Evolutionary conservation across 2,113 vertebrate genomes (phyloP), one percentile per base, ranked within the genome.

Genomic region (Rhadina sibilatrix): DNA sequence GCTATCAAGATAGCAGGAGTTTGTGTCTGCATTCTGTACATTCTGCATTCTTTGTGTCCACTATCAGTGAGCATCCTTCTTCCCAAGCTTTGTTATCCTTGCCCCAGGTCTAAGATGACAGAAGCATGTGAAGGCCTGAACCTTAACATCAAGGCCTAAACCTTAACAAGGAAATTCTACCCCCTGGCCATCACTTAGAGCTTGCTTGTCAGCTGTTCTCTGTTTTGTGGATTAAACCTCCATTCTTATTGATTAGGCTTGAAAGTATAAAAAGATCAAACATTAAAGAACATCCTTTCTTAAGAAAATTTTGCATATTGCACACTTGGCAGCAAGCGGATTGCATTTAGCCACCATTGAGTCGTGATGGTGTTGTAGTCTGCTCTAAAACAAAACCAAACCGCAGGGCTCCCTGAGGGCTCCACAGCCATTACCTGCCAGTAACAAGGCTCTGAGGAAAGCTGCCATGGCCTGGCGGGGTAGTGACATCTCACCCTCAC

Each of bases 401-500:
- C 11, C 0, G 0, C 5, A 1, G 16, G 37, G 22, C 44, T 6
- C 22, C n/a, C 12, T 35, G 24, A 10, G 47, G 40, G 12, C 52
- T 25, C 25, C 5, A 15, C 1, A 0, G 21, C 50, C 38, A 14
- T 52, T 42, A 37, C n/a, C 71, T 6, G 27, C 21, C 2, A 0
- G 3, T 10, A 27, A 46, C 6, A 3, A 0, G 1, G 23, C 19
- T n/a, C 50, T 11, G n/a, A 49, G 31, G 81, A 35, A 63, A 47
- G 30, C 30, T 6, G 8, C 38, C 33, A 9, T 47, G 5, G 14
- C 17, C 35, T 0, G 1, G 30, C 0, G 0, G 38, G 38, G 38
- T 40, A 11, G 38, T 40, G 38, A 40, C 38, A 40, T 40, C 11
- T 40, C 6, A 4, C 47, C 47, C 22, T 47, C 47, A 23, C 21